A percentile compares a stretch with the other conserved stretches of the same genome.
These are phyloP conservation scores for Hesperophylax magnus DNA, from an alignment of 1,140 invertebrate species.

Conservation along the genomic window DNA sequence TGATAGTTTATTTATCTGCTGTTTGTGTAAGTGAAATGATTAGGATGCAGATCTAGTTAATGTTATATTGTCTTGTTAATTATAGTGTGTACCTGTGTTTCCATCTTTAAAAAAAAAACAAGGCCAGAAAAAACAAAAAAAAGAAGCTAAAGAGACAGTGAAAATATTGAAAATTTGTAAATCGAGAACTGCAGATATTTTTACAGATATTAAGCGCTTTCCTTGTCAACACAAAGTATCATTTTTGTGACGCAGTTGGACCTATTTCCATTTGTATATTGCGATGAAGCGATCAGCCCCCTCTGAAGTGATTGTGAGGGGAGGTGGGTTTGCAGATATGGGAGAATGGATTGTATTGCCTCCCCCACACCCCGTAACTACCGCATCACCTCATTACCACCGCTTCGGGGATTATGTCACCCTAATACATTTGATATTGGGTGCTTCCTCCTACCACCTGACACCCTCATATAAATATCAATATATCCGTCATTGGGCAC, in stretches of 20 bases:
- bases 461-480: slow-evolving; percentile 15
- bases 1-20: too few relatives aligned
- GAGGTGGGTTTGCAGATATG: not conserved
- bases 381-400: slow-evolving; percentile 32
- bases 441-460: slow-evolving; percentile 10
- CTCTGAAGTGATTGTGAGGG: not conserved
- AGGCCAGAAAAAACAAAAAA: too few relatives aligned
- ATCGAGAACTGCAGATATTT: too few relatives aligned
- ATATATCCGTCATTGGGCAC: not conserved
- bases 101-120: too few relatives aligned
- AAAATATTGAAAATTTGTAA: too few relatives aligned
- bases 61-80: too few relatives aligned
- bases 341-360: not conserved
- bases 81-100: too few relatives aligned
- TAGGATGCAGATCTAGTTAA: too few relatives aligned
- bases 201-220: too few relatives aligned
- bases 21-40: too few relatives aligned
- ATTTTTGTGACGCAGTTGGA: not conserved
- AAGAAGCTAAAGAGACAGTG: too few relatives aligned
- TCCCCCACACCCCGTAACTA: not conserved
- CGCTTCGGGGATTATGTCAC: slow-evolving; percentile 28
- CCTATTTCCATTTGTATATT: not conserved
- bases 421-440: slow-evolving; percentile 27
- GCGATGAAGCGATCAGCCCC: not conserved
- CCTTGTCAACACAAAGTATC: too few relatives aligned